Evolutionary conservation across 2,888 invertebrate species (phyloP).

Genomic region (Melieria picta): DNA sequence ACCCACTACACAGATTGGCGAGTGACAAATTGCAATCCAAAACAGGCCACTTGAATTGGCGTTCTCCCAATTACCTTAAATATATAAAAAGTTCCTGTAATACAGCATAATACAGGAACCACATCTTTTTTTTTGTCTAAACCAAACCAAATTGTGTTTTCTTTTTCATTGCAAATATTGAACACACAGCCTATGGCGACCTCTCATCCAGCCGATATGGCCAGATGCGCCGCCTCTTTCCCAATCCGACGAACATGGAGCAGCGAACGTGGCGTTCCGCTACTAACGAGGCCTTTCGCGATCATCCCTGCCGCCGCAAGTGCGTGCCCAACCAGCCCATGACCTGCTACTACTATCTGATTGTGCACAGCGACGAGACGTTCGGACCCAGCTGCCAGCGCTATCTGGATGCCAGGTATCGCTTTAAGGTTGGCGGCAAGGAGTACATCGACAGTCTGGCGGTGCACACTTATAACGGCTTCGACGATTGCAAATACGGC

Average conservation of each 20-base stretch:
- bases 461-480: slow-evolving; percentile 32
- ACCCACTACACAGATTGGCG: too few relatives aligned
- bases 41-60: too few relatives aligned
- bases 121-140: too few relatives aligned
- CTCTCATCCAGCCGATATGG: slow-evolving; percentile 44
- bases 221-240: slow-evolving; percentile 52
- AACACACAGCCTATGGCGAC: slow-evolving; percentile 13
- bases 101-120: too few relatives aligned
- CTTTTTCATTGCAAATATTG: slow-evolving; percentile 1
- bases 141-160: not conserved
- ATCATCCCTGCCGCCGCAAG: slow-evolving; percentile 59
- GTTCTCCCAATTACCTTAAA: too few relatives aligned
- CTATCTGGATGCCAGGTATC: slow-evolving; percentile 52
- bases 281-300: slow-evolving; percentile 44
- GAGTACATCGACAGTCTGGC: slow-evolving; percentile 51
- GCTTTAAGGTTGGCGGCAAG: slow-evolving; percentile 49
- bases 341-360: slow-evolving; percentile 61
- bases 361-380: slow-evolving; percentile 60
- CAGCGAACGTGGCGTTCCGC: slow-evolving; percentile 51
- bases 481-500: slow-evolving; percentile 57
- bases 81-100: too few relatives aligned
- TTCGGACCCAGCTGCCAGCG: slow-evolving; percentile 56
- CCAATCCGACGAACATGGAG: slow-evolving; percentile 48
- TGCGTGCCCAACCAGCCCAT: slow-evolving; percentile 52
- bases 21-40: too few relatives aligned